phyloP scores from a whole-genome alignment of 2,797 vertebrate species.

The Carcharodon carcharias region DNA sequence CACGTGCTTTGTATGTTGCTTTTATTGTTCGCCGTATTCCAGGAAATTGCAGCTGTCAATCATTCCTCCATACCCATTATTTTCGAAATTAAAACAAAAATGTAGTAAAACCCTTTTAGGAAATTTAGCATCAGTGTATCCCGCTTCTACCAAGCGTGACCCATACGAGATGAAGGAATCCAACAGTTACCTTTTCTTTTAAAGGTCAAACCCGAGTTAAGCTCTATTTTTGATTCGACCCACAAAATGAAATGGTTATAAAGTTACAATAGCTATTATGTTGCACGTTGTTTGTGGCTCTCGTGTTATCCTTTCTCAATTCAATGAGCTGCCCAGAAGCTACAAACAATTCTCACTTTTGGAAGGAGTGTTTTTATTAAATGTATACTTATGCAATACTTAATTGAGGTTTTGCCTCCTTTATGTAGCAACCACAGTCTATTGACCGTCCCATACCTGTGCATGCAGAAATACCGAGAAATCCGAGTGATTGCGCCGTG shows the following conservation, averaged over 20 bases:
- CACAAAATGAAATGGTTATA: background rate
- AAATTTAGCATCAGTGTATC: background rate
- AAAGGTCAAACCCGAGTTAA: background rate
- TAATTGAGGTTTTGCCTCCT: background rate
- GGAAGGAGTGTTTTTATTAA: background rate
- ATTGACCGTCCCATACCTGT: background rate
- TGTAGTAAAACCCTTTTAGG: too few species aligned
- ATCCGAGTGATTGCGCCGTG: background rate
- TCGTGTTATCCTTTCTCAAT: too few species aligned
- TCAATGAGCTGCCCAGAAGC: background rate
- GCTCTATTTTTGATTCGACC: background rate
- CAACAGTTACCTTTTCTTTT: background rate
- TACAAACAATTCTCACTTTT: background rate
- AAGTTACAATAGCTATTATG: background rate
- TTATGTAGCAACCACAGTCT: background rate
- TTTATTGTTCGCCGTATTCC: background rate
- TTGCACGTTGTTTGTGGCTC: background rate
- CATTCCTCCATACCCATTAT: background rate
- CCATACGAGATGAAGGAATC: background rate
- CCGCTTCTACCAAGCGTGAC: background rate
- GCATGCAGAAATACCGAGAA: background rate
- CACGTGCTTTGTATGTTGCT: conserved; percentile 18
- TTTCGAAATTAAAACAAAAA: background rate
- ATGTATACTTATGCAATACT: background rate
- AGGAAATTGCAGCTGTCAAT: conserved; percentile 4